Base-by-base conservation (phyloP, 2,888 invertebrate species). In the Drosophila nr. perissopoda region DNA sequence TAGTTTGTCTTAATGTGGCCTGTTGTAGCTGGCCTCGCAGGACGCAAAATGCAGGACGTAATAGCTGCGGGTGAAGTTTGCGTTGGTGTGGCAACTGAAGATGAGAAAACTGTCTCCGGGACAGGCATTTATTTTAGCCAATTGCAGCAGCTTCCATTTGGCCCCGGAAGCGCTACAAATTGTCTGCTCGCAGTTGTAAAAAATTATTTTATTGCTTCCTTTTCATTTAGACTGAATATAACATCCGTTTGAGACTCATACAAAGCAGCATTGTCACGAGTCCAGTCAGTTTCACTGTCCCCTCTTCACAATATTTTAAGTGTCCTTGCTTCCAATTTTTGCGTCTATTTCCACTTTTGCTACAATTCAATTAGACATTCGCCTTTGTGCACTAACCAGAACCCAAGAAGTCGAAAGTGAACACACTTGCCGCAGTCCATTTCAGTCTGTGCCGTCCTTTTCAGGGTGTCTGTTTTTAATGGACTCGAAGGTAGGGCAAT, bases 141-240 rank as follows among this genome's bases (percentile, higher is more conserved):
- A 40, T 71, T 75, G 63, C 67, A 60, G 42, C 68, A 76, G 69
- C 77, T 79, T 79, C 83, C 80, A 65, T 60, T 64, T 62, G 48
- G 80, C 56, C 65, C 84, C 89, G 89, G 90, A 89, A 90, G 83
- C 89, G 78, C 77, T 74, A 80, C 78, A 88, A 86, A 89, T 75
- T 75, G 75, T 82, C 77, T 75, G 73, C 71, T 52, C 62, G 85
- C 72, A 66, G 68, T 80, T 87, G 68, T 65, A 63, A 69, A 72
- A 71, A 85, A 76, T 78, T 51, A 85, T 90, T 87, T 90, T 87
- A 87, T 90, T 90, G 83, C 91, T 90, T 87, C 88, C 90, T 62
- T 82, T 85, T 83, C 77, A 90, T 85, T 90, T 82, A 62, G 82
- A 82, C 73, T 69, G 82, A 80, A 85, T 80, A 69, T 75, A 78